Percentiles rank a stretch among this genome's conserved stretches.
Evolutionary conservation across 2,888 invertebrate species (phyloP).

Genomic region (Brachyopa scutellaris): DNA sequence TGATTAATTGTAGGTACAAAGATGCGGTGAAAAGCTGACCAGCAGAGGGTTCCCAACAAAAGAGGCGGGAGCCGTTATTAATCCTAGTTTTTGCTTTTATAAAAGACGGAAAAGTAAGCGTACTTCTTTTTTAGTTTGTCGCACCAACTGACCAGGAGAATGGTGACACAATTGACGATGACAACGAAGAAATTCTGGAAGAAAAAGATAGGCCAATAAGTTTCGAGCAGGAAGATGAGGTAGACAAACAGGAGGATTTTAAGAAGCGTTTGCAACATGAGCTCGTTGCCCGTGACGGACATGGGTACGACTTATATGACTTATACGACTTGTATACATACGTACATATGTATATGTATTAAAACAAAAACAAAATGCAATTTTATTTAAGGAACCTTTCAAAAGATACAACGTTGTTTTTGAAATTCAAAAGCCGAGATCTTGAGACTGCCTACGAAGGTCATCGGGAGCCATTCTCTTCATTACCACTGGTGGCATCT

Average conservation of each 20-base stretch:
- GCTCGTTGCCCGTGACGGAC: constrained; percentile 91
- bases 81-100: no score
- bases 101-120: no score
- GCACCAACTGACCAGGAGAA: constrained; percentile 80
- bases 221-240: constrained; percentile 81
- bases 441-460: constrained; percentile 87
- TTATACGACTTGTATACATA: no score
- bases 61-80: no score
- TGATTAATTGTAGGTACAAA: constrained; percentile 21
- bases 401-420: constrained; percentile 86
- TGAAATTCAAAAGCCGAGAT: constrained; percentile 86
- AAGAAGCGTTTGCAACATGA: constrained; percentile 91
- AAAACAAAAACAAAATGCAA: constrained; percentile 72
- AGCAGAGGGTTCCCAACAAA: no score
- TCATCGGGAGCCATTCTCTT: constrained; percentile 86
- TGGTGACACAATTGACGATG: constrained; percentile 76
- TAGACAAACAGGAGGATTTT: constrained; percentile 86
- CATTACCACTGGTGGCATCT: constrained; percentile 85
- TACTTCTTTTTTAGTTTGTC: constrained; percentile 68
- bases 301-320: constrained; percentile 89
- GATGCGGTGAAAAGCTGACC: background rate
- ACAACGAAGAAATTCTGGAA: constrained; percentile 68
- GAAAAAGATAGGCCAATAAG: constrained; percentile 78
- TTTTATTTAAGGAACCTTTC: constrained; percentile 82
- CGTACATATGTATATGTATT: no score